A percentile compares a stretch with the other conserved stretches of the same genome.
phyloP scores from a whole-genome alignment of 2,888 invertebrate species.

The Caenorhabditis sp. region DNA sequence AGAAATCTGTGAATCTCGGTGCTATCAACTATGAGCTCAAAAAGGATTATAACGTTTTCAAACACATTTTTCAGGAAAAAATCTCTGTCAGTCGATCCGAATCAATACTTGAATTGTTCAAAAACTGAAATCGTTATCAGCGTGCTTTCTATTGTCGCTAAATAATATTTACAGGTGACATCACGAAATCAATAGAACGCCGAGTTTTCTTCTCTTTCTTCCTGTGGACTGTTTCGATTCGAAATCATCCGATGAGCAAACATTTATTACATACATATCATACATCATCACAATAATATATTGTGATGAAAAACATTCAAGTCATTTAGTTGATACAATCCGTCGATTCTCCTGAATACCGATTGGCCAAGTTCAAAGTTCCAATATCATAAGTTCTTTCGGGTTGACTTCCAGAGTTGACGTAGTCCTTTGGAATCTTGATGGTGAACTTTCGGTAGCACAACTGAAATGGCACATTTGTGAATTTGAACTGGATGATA shows the following conservation, averaged over 20 bases:
- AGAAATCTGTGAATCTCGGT: too few species aligned
- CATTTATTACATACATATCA: not conserved
- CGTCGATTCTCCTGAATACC: conserved; percentile 71
- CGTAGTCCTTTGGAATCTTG: conserved; percentile 71
- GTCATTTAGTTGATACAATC: conserved; percentile 71
- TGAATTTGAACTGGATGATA: not conserved
- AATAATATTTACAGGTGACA: too few species aligned
- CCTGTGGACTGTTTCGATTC: not conserved
- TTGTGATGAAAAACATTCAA: not conserved
- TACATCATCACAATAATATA: not conserved
- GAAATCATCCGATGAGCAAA: not conserved
- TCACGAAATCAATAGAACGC: too few species aligned
- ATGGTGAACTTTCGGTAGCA: conserved; percentile 75
- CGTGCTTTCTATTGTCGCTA: too few species aligned
- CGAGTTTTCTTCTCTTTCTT: too few species aligned
- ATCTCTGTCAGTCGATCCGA: too few species aligned
- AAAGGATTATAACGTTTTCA: too few species aligned
- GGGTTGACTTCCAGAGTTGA: conserved; percentile 68
- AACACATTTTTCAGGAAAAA: too few species aligned
- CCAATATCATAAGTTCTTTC: conserved; percentile 71
- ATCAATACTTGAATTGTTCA: too few species aligned
- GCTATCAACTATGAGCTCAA: too few species aligned
- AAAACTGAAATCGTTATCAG: too few species aligned
- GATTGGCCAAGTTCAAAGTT: conserved; percentile 73
- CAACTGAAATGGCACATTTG: conserved; percentile 33